Evolutionary conservation across 1,140 invertebrate species (phyloP).

Genomic region (Meloidogyne hapla): DNA sequence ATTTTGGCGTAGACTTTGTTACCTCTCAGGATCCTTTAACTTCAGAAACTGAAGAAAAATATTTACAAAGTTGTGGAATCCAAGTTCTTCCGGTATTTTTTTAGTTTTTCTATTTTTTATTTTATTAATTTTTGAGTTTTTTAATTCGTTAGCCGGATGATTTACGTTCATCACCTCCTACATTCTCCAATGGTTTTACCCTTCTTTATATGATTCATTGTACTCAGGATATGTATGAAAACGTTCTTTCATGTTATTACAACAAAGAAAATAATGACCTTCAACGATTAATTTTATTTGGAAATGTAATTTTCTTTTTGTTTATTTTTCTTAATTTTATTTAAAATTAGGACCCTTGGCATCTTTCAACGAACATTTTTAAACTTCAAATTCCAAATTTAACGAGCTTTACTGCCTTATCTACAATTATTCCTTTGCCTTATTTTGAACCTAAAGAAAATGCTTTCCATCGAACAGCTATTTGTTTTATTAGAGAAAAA

Average conservation of each 20-base stretch:
- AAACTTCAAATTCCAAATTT: constrained; percentile 9
- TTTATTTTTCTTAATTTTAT: not conserved
- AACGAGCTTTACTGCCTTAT: not conserved
- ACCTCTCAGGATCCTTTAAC: constrained; percentile 26
- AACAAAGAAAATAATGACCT: not conserved
- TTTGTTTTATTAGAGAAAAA: not conserved
- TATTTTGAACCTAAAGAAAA: not conserved
- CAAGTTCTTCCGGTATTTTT: constrained; percentile 5
- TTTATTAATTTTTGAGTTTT: not conserved
- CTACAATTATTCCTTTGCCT: constrained; percentile 3
- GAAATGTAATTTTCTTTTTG: constrained; percentile 4
- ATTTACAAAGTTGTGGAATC: constrained; percentile 10
- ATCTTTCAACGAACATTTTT: not conserved
- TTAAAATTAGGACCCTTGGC: not conserved
- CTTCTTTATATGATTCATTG: constrained; percentile 27
- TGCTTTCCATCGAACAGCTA: not conserved
- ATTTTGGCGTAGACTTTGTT: constrained; percentile 5
- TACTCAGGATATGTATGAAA: constrained; percentile 20
- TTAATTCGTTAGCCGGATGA: constrained; percentile 23
- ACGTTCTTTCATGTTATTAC: constrained; percentile 20
- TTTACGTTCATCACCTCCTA: not conserved
- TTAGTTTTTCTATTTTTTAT: not conserved
- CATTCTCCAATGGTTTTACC: not conserved
- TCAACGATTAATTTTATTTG: constrained; percentile 11
- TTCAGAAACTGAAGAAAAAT: constrained; percentile 8